These are phyloP conservation scores for Tricholaema leucomelas DNA, from an alignment of 2,113 vertebrate genomes.

Conservation along the genomic window DNA sequence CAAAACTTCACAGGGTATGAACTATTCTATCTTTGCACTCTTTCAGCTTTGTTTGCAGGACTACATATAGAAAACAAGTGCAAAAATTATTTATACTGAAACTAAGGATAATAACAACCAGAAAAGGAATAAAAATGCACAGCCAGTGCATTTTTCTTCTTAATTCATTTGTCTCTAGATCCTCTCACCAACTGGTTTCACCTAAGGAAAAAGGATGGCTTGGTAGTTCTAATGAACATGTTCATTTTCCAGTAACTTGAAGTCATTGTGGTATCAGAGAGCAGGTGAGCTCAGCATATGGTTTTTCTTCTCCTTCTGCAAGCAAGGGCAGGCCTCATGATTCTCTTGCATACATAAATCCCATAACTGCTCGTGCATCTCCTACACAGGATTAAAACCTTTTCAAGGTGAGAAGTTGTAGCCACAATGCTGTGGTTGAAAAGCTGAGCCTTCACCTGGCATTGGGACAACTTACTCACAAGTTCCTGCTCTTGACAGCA, in stretches of 20 bases:
- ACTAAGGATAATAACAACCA: not conserved
- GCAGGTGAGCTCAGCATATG: not conserved
- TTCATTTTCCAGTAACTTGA: not conserved
- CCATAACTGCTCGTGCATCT: constrained; percentile 11
- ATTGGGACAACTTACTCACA: not conserved
- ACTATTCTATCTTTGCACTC: not conserved
- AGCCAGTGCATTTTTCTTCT: not conserved
- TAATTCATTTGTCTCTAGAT: not conserved
- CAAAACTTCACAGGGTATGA: not conserved
- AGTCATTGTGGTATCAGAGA: not conserved
- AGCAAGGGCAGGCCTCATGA: not conserved
- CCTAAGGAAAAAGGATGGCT: not conserved
- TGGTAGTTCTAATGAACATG: not conserved
- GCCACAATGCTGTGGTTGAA: not conserved
- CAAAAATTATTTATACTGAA: not conserved
- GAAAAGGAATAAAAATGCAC: not conserved
- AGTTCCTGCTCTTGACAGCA: not conserved
- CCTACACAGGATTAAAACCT: constrained; percentile 27
- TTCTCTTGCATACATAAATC: constrained; percentile 15
- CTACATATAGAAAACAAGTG: not conserved
- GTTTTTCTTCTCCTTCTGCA: constrained; percentile 13
- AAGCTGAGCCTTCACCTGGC: constrained; percentile 33
- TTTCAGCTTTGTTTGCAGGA: not conserved
- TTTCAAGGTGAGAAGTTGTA: constrained; percentile 19
- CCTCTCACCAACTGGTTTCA: not conserved